Percentiles rank a stretch among this genome's conserved stretches.
Evolutionary conservation across 2,797 vertebrate species (phyloP).

Genomic region (Mus caroli): DNA sequence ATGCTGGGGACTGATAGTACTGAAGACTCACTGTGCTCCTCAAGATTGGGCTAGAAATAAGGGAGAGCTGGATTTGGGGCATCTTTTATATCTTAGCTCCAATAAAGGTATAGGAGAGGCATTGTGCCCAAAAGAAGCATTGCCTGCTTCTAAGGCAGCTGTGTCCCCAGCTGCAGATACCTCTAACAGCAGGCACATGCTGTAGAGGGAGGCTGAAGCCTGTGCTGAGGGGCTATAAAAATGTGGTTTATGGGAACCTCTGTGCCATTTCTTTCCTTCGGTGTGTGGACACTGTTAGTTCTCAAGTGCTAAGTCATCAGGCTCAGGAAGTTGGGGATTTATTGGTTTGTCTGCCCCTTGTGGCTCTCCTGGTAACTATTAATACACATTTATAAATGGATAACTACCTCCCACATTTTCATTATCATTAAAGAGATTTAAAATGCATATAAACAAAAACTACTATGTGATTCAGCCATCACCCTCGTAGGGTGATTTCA

Average conservation of each 20-base stretch:
- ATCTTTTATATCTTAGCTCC: not conserved
- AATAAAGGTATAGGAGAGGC: not conserved
- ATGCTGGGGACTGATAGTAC: not conserved
- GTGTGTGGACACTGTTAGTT: not conserved
- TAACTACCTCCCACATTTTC: not conserved
- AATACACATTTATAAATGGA: not conserved
- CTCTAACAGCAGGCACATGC: not conserved
- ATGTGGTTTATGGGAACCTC: not conserved
- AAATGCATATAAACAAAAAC: not conserved
- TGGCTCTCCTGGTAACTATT: not conserved
- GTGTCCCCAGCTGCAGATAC: not conserved
- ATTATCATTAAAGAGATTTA: not conserved
- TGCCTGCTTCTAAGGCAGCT: not conserved
- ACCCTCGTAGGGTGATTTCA: not conserved
- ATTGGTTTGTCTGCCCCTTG: not conserved
- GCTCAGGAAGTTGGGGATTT: not conserved
- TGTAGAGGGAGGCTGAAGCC: rapidly evolving
- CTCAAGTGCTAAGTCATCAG: not conserved
- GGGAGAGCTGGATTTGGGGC: not conserved
- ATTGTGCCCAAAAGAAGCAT: not conserved
- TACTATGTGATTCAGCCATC: no score
- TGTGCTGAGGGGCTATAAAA: rapidly evolving
- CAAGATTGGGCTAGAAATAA: not conserved
- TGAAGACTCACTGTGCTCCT: not conserved
- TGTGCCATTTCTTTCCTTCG: not conserved